A percentile compares a stretch with the other conserved stretches of the same genome.
Conservation (phyloP, 1,140 invertebrate genomes). For the Drosophila pectinifera region DNA sequence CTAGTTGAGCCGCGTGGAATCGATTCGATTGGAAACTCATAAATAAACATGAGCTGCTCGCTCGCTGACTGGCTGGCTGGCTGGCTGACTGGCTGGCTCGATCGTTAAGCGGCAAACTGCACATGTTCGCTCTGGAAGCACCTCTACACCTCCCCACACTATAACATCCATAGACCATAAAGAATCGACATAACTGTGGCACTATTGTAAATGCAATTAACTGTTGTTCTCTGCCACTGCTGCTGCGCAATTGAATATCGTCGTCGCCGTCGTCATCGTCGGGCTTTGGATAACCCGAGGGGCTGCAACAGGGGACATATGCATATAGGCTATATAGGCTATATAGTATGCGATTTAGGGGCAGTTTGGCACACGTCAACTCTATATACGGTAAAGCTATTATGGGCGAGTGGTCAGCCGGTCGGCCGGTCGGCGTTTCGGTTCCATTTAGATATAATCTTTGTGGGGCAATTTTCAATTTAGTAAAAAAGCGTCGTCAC, state of each 20-base stretch:
- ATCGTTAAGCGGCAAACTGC: constrained; percentile 35
- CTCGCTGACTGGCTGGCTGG: background rate
- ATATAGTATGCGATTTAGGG: constrained; percentile 22
- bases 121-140: constrained; percentile 20
- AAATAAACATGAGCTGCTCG: constrained; percentile 69
- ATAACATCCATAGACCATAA: constrained; percentile 29
- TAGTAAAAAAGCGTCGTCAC: constrained; percentile 1
- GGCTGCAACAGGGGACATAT: background rate
- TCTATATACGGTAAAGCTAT: constrained; percentile 43
- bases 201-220: constrained; percentile 72
- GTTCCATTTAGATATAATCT: constrained; percentile 53
- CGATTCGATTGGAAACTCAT: constrained; percentile 63
- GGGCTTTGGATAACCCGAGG: constrained; percentile 10
- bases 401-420: background rate
- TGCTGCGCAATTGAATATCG: constrained; percentile 67
- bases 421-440: background rate
- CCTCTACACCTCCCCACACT: background rate
- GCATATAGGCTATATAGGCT: constrained; percentile 3
- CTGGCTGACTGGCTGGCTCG: constrained; percentile 3
- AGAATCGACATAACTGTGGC: constrained; percentile 65
- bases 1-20: constrained; percentile 23
- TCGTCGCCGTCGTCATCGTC: constrained; percentile 4
- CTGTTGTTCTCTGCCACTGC: constrained; percentile 46
- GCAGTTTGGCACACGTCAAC: constrained; percentile 34
- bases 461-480: constrained; percentile 21